These are phyloP conservation scores for Diplodus sargus DNA, from an alignment of 2,797 vertebrate species.

Conservation along the genomic window DNA sequence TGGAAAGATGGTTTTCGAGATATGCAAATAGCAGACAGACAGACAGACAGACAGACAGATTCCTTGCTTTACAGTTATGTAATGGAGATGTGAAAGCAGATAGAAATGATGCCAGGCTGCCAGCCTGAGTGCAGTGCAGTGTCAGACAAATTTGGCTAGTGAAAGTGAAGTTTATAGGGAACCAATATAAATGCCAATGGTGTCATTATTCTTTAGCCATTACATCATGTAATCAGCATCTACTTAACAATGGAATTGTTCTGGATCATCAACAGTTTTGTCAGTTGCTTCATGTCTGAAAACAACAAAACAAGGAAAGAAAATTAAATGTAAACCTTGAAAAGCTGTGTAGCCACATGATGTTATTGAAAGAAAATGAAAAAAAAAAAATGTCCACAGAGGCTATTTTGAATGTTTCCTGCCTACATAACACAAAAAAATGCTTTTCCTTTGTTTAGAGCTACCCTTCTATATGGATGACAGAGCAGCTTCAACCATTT, in stretches of 20 bases:
- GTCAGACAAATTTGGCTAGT: no score
- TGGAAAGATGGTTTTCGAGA: no score
- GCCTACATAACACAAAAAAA: constrained; percentile 23
- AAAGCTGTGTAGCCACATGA: background rate
- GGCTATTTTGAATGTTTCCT: constrained; percentile 19
- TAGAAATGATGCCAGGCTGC: no score
- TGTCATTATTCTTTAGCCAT: no score
- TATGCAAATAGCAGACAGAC: no score
- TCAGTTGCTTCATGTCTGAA: background rate
- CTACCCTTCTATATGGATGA: constrained; percentile 52
- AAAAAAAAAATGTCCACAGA: background rate
- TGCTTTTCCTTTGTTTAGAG: constrained; percentile 27
- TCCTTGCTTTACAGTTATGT: no score
- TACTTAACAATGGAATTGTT: background rate
- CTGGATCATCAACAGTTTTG: background rate
- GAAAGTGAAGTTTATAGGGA: no score
- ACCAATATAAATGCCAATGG: no score
- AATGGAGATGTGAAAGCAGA: no score
- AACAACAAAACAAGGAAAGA: background rate
- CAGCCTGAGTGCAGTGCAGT: no score
- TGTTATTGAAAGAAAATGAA: background rate
- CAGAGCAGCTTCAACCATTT: constrained; percentile 63
- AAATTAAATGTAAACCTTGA: constrained; percentile 6
- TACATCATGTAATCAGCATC: background rate
- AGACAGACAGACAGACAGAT: no score